phyloP scores from a whole-genome alignment of 2,113 vertebrate species.

The Arothron firmamentum region DNA sequence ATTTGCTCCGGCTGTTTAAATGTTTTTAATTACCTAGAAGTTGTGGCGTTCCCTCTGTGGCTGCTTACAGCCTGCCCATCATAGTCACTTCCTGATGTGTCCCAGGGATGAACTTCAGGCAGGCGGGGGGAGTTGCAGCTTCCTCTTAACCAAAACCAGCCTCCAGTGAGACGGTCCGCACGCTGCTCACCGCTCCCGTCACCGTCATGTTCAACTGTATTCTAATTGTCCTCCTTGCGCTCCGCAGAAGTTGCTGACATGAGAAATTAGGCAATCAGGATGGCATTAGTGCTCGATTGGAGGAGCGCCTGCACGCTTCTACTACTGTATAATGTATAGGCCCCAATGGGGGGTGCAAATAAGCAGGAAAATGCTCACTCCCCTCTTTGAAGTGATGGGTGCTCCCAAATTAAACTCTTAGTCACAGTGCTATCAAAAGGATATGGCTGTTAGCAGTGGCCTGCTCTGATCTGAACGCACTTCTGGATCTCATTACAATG shows the following conservation, averaged over 20 bases:
- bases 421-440: constrained; percentile 70
- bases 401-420: constrained; percentile 73
- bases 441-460: constrained; percentile 62
- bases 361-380: constrained; percentile 63
- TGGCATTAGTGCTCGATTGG: constrained; percentile 64
- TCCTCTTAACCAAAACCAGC: constrained; percentile 64
- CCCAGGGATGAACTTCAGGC: constrained; percentile 67
- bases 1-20: constrained; percentile 62
- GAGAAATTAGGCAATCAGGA: constrained; percentile 72
- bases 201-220: constrained; percentile 63
- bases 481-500: constrained; percentile 64
- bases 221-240: constrained; percentile 67
- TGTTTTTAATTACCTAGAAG: constrained; percentile 75
- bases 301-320: constrained; percentile 53
- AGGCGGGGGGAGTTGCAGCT: constrained; percentile 31
- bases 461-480: constrained; percentile 58
- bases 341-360: constrained; percentile 68
- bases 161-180: constrained; percentile 46
- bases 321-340: constrained; percentile 61
- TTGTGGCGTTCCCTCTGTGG: constrained; percentile 59
- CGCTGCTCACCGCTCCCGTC: constrained; percentile 51
- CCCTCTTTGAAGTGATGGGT: constrained; percentile 72
- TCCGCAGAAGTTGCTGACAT: constrained; percentile 66
- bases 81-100: constrained; percentile 66
- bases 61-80: constrained; percentile 63